phyloP scores from a whole-genome alignment of 2,888 invertebrate genomes.

The Apantesis nais region DNA sequence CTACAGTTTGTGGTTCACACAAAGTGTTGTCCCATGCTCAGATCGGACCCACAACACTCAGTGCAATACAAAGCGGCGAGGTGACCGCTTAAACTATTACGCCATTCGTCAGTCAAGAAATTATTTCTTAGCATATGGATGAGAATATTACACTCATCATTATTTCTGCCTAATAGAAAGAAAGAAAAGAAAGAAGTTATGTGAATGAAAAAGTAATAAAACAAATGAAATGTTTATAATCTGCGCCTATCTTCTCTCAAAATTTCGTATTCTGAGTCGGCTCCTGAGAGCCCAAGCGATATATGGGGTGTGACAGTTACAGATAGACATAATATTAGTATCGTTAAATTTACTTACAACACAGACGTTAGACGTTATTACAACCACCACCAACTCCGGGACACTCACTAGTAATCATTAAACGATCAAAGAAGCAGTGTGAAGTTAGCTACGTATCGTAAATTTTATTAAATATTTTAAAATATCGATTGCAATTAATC shows the following conservation, averaged over 20 bases:
- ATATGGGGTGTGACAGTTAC: constrained; percentile 41
- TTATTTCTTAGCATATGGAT: too few species aligned
- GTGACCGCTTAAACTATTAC: too few species aligned
- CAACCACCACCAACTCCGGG: constrained; percentile 75
- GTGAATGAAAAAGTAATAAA: background rate
- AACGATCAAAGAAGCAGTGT: constrained; percentile 43
- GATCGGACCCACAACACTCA: too few species aligned
- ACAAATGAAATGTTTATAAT: background rate
- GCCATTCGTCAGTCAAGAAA: too few species aligned
- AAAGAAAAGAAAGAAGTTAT: background rate
- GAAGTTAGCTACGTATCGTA: constrained; percentile 57
- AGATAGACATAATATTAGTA: constrained; percentile 70
- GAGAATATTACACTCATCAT: too few species aligned
- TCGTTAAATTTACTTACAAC: constrained; percentile 81
- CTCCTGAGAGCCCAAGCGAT: constrained; percentile 7
- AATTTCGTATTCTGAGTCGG: constrained; percentile 10
- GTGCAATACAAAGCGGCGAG: too few species aligned
- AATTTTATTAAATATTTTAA: background rate
- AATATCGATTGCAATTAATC: background rate
- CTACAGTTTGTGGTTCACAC: too few species aligned
- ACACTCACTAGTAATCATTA: constrained; percentile 59
- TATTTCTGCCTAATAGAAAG: background rate
- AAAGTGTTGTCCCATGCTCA: too few species aligned
- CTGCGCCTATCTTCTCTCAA: constrained; percentile 2
- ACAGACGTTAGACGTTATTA: constrained; percentile 70